Conservation (phyloP, 1,140 invertebrate species). For the Pseudomyrmex sp. region DNA sequence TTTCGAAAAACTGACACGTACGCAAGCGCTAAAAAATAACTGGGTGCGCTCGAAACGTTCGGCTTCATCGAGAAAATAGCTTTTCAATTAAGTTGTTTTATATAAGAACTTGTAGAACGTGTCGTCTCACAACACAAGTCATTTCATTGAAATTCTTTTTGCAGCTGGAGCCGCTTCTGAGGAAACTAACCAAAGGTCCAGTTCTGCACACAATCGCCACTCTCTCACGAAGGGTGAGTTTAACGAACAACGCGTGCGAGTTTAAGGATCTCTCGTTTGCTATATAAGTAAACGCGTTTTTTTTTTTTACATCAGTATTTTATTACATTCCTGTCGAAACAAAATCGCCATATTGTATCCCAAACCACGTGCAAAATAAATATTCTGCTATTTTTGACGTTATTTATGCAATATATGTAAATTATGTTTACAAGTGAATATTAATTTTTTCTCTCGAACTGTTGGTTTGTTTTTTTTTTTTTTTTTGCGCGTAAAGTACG, state of each 20-base stretch:
- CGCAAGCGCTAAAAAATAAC: background rate
- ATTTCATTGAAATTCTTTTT: conserved; percentile 67
- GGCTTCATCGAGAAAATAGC: background rate
- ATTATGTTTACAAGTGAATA: too few relatives aligned
- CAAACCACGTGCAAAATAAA: too few relatives aligned
- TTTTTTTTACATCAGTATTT: background rate
- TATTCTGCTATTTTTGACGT: too few relatives aligned
- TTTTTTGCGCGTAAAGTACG: background rate
- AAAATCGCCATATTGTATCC: background rate
- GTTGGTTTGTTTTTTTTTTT: too few relatives aligned
- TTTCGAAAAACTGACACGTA: too few relatives aligned
- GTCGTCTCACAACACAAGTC: background rate
- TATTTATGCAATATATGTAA: too few relatives aligned
- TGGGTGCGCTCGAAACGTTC: background rate
- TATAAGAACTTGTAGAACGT: too few relatives aligned
- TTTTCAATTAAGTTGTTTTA: conserved; percentile 24
- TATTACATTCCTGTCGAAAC: background rate
- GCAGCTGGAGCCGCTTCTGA: conserved; percentile 84
- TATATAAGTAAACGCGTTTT: background rate
- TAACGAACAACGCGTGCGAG: background rate
- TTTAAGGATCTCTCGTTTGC: conserved; percentile 2
- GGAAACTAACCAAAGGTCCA: conserved; percentile 84
- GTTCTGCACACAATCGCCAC: conserved; percentile 84
- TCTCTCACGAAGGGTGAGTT: conserved; percentile 84
- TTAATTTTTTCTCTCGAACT: too few relatives aligned